Base-by-base conservation (phyloP, 2,797 vertebrate species). In the Scomberomorus guttatus region DNA sequence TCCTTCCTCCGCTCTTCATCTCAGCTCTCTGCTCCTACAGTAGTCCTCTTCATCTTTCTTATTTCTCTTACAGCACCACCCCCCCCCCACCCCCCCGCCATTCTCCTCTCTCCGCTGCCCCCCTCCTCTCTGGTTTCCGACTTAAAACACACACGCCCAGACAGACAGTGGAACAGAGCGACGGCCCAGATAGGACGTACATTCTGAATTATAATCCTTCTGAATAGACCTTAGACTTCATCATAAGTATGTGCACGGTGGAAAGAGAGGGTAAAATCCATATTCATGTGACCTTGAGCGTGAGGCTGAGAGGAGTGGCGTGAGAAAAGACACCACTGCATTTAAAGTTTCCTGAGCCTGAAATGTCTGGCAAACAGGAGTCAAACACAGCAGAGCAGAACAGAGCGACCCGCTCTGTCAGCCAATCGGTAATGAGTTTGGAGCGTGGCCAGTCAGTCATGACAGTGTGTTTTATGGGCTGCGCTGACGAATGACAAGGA, bases 221-320 rank as follows among this genome's bases (percentile, higher is more conserved):
- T 86, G 90, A 91, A 88, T 57, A 94, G 93, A 96, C 93, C 93
- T 94, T 83, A 89, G 94, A 95, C 93, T 94, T 92, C 84, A 90
- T 94, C 92, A 93, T 93, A 91, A 93, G 92, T 92, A 91, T 93
- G 88, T 93, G 91, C 48, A 80, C 24, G 66, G 79, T 84, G 87
- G 88, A 90, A 92, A 94, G 93, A 90, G 87, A 94, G 87, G 86
- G 44, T 63, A 84, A 37, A 91, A 94, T 98, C 95, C 96, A 96
- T 97, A 97, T 97, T 97, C 96, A 97, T 95, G 93, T 96, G 97
- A 98, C 97, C 97, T 98, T 97, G 96, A 96, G 90, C 27, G 83
- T 85, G 86, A 89, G 86, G 80, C 84, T 80, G 84, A 85, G 86
- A 89, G 87, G 86, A 89, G 90, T 81, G 85, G 86, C 66, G 72